Conservation (phyloP, 2,797 vertebrate species). For the Remorina albescens region DNA sequence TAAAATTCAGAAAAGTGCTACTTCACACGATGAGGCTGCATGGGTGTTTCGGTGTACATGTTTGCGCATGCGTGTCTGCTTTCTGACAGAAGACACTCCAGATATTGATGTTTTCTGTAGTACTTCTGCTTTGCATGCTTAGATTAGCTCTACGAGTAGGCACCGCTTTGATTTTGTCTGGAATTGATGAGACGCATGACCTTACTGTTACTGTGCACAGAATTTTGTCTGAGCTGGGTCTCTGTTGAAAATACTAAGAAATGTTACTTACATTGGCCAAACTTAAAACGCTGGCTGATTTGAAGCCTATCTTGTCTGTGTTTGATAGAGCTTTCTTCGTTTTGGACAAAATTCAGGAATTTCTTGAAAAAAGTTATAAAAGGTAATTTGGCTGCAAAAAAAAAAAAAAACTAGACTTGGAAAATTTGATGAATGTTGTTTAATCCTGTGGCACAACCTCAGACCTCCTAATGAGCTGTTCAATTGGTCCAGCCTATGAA, state of each 20-base stretch:
- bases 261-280: conserved; percentile 5
- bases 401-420: conserved; percentile 21
- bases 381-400: conserved; percentile 21
- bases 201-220: conserved; percentile 27
- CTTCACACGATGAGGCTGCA: background rate
- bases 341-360: conserved; percentile 21
- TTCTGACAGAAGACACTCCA: conserved; percentile 47
- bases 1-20: conserved; percentile 1
- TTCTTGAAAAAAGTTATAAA: conserved; percentile 20
- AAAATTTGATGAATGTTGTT: conserved; percentile 28
- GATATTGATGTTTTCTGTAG: conserved; percentile 60
- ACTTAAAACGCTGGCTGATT: background rate
- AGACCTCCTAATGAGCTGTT: conserved; percentile 22
- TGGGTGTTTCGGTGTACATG: conserved; percentile 28
- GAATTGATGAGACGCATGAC: conserved; percentile 60
- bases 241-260: conserved; percentile 15
- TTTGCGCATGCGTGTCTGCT: conserved; percentile 6
- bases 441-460: conserved; percentile 24
- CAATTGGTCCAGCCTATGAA: background rate
- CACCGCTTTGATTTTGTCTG: conserved; percentile 49
- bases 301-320: background rate
- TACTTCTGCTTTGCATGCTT: conserved; percentile 51
- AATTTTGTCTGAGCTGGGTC: conserved; percentile 35
- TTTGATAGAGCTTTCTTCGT: background rate
- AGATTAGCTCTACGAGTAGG: conserved; percentile 42